These are phyloP conservation scores for Platyscapa corneri DNA, from an alignment of 1,140 invertebrate species.

Conservation along the genomic window DNA sequence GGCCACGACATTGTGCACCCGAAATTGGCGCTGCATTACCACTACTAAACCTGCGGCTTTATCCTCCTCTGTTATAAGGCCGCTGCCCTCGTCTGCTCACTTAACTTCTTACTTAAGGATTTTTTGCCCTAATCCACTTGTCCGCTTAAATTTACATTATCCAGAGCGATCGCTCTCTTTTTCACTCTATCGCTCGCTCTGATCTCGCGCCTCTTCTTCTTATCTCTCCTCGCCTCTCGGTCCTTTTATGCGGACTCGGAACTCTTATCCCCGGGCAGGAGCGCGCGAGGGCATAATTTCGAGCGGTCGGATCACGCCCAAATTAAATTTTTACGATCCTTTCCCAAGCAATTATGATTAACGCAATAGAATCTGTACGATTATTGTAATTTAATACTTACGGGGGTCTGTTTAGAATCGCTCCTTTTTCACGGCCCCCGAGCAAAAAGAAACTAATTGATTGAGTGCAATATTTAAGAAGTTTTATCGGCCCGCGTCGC, in stretches of 20 bases:
- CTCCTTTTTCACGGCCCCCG: background rate
- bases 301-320: constrained; percentile 27
- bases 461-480: constrained; percentile 25
- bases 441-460: constrained; percentile 25
- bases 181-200: constrained; percentile 16
- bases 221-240: background rate
- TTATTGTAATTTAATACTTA: constrained; percentile 51
- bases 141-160: constrained; percentile 52
- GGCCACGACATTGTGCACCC: constrained; percentile 2
- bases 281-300: constrained; percentile 27
- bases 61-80: background rate
- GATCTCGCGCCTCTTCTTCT: background rate
- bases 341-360: constrained; percentile 47
- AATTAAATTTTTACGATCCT: constrained; percentile 53
- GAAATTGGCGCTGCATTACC: constrained; percentile 38
- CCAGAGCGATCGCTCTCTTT: constrained; percentile 28
- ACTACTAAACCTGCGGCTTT: constrained; percentile 3
- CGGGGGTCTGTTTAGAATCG: background rate
- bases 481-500: background rate
- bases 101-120: constrained; percentile 48
- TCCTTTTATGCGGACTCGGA: background rate
- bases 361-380: constrained; percentile 35
- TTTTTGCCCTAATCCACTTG: constrained; percentile 52
- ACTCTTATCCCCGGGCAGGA: background rate
- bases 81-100: constrained; percentile 22